Conservation (phyloP, 2,797 vertebrate genomes). For the Manis pentadactyla region DNA sequence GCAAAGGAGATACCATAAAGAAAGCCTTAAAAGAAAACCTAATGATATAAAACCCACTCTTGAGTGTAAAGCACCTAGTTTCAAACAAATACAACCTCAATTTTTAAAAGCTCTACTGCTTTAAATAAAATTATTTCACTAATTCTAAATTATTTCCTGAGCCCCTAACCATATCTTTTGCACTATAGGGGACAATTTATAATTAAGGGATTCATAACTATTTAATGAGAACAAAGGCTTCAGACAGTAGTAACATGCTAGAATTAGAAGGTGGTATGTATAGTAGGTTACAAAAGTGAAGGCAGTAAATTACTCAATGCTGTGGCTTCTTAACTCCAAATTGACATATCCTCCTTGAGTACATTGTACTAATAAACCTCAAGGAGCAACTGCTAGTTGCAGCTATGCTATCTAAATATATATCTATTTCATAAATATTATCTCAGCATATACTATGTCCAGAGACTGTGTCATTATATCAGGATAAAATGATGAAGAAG, state of each 20-base stretch:
- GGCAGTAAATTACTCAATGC: background rate
- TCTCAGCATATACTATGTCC: background rate
- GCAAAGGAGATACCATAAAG: background rate
- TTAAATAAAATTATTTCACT: constrained; percentile 13
- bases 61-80: constrained; percentile 2
- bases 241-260: background rate
- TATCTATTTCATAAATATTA: constrained; percentile 1
- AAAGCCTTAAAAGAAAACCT: background rate
- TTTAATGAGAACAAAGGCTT: background rate
- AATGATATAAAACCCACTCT: background rate
- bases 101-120: background rate
- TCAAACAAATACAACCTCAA: background rate
- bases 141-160: background rate
- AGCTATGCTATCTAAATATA: background rate
- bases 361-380: background rate
- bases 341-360: background rate
- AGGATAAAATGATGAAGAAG: background rate
- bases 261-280: background rate
- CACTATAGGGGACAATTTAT: background rate
- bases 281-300: background rate
- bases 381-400: background rate
- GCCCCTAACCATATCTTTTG: background rate
- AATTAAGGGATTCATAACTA: background rate
- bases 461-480: background rate
- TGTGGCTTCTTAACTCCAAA: background rate